Percentiles rank a stretch among this genome's conserved stretches.
phyloP scores from a whole-genome alignment of 2,797 vertebrate genomes.

The Orientallactaga sibirica region DNA sequence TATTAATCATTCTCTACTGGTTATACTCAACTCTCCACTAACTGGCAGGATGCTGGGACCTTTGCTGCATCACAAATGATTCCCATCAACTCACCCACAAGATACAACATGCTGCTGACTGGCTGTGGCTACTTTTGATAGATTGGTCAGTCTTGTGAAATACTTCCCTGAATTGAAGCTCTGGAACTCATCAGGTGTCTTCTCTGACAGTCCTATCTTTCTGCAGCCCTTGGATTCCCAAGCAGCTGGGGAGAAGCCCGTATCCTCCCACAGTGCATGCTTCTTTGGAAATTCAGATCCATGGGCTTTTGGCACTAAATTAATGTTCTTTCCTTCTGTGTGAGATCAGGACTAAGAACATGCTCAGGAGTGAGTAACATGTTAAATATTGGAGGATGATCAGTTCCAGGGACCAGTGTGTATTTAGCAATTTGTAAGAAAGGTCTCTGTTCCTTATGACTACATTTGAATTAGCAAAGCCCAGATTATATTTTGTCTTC shows the following conservation, averaged over 20 bases:
- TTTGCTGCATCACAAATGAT: conserved; percentile 48
- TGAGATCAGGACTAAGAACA: conserved; percentile 65
- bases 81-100: conserved; percentile 18
- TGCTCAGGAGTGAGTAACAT: conserved; percentile 65
- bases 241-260: conserved; percentile 64
- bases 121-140: conserved; percentile 60
- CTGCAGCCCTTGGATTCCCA: conserved; percentile 63
- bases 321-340: conserved; percentile 56
- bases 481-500: not conserved
- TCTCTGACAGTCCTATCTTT: conserved; percentile 73
- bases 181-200: conserved; percentile 81
- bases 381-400: conserved; percentile 67
- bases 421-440: conserved; percentile 61
- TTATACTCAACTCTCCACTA: conserved; percentile 22
- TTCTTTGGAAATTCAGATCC: conserved; percentile 66
- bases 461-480: not conserved
- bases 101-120: not conserved
- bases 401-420: conserved; percentile 54
- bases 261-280: conserved; percentile 67
- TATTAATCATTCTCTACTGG: not conserved
- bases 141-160: conserved; percentile 73
- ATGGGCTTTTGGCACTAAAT: conserved; percentile 63
- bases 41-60: not conserved
- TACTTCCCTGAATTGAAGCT: conserved; percentile 69
- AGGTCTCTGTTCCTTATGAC: conserved; percentile 36